phyloP scores from a whole-genome alignment of 2,888 invertebrate genomes.

The Ceramica pisi region DNA sequence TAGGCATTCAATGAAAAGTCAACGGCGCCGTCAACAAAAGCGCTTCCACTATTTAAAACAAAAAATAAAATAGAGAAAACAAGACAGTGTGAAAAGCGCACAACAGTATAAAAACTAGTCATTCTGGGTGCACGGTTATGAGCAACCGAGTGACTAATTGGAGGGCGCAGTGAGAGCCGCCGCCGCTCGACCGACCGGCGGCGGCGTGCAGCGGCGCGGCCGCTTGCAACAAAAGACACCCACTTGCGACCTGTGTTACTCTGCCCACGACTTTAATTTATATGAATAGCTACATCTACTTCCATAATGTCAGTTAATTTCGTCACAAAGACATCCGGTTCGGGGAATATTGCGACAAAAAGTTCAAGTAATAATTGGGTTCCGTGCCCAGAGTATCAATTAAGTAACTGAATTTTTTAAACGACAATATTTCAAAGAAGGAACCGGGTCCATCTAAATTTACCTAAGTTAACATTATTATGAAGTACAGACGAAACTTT shows the following conservation, averaged over 20 bases:
- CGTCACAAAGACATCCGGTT: conserved; percentile 20
- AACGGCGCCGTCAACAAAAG: not conserved
- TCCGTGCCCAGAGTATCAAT: conserved; percentile 9
- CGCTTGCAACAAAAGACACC: conserved; percentile 57
- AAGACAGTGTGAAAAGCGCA: conserved; percentile 46
- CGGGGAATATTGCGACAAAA: conserved; percentile 12
- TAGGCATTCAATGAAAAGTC: conserved; percentile 3
- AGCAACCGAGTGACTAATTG: conserved; percentile 78
- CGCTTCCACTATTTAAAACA: not conserved
- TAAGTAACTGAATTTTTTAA: conserved; percentile 15
- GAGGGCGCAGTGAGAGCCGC: conserved; percentile 65
- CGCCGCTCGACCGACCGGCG: conserved; percentile 20
- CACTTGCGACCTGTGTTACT: conserved; percentile 31
- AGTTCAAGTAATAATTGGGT: conserved; percentile 18
- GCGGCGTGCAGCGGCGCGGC: too few species aligned
- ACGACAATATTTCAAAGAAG: conserved; percentile 14
- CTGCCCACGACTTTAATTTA: conserved; percentile 25
- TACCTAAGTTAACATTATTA: conserved; percentile 52
- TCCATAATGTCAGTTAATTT: conserved; percentile 24
- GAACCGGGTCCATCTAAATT: conserved; percentile 30
- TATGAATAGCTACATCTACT: conserved; percentile 20
- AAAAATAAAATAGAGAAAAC: not conserved
- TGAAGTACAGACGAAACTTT: conserved; percentile 50
- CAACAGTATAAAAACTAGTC: conserved; percentile 54
- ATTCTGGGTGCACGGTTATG: conserved; percentile 61